Conservation (phyloP, 2,113 vertebrate species). For the Acanthochromis polyacanthus region DNA sequence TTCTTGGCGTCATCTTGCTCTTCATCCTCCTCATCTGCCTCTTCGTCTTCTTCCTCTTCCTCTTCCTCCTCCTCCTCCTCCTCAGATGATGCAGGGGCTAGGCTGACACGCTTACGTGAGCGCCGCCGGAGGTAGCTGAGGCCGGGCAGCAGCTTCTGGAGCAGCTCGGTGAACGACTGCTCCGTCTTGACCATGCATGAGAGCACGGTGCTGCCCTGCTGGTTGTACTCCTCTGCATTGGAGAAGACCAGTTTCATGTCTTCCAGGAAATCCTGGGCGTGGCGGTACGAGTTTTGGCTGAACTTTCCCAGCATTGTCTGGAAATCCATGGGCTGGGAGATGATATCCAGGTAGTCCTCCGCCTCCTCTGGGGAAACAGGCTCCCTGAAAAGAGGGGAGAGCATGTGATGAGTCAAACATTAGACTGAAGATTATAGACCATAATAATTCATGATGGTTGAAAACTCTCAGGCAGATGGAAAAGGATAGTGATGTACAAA, state of each 20-base stretch:
- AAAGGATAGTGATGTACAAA: too few relatives aligned
- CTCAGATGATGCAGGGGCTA: constrained; percentile 61
- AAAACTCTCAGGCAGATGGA: too few relatives aligned
- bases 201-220: constrained; percentile 91
- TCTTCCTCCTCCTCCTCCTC: constrained; percentile 63
- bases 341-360: constrained; percentile 94
- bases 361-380: constrained; percentile 93
- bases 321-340: constrained; percentile 95
- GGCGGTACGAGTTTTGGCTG: constrained; percentile 88
- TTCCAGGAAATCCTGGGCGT: constrained; percentile 90
- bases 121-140: constrained; percentile 91
- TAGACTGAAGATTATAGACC: not conserved
- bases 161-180: constrained; percentile 91
- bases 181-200: constrained; percentile 93
- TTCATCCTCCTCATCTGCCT: constrained; percentile 20
- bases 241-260: constrained; percentile 96
- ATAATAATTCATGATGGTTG: too few relatives aligned
- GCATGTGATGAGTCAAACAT: not conserved
- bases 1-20: constrained; percentile 52
- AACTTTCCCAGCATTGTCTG: constrained; percentile 96
- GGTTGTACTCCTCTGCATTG: constrained; percentile 96
- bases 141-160: constrained; percentile 93
- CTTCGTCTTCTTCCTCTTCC: constrained; percentile 31
- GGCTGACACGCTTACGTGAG: constrained; percentile 84
- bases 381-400: constrained; percentile 84